Evolutionary conservation across 2,888 invertebrate genomes (phyloP).

Genomic region (Agriopis leucophaearia): DNA sequence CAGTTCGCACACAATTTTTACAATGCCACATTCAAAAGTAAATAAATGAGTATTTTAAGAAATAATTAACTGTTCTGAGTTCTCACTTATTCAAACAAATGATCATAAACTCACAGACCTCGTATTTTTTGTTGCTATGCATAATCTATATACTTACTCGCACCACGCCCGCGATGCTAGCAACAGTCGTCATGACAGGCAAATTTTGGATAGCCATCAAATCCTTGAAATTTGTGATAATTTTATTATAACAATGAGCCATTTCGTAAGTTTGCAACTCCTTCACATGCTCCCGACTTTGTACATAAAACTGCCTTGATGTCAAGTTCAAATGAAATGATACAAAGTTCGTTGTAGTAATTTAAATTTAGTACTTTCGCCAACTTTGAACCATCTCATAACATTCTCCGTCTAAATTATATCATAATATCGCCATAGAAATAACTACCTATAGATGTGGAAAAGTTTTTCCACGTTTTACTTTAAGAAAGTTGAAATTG

Average conservation of each 20-base stretch:
- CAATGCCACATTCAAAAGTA: neutral
- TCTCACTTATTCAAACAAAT: conserved; percentile 1
- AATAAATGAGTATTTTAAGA: neutral
- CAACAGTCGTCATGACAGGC: neutral
- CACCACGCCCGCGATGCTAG: neutral
- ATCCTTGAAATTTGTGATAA: neutral
- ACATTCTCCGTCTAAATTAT: neutral
- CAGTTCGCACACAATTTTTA: too few species aligned
- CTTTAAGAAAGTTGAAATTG: neutral
- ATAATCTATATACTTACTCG: neutral
- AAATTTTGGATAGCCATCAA: conserved; percentile 1
- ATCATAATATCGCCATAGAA: neutral
- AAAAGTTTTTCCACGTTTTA: conserved; percentile 3
- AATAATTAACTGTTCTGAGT: neutral
- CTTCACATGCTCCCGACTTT: conserved; percentile 4
- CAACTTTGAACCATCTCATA: neutral
- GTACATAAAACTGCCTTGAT: conserved; percentile 2
- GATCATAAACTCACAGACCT: neutral
- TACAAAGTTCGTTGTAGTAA: neutral
- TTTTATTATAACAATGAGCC: conserved; percentile 11
- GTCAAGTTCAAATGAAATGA: conserved; percentile 9
- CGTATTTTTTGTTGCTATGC: too few species aligned
- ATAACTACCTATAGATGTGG: neutral
- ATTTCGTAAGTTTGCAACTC: conserved; percentile 10
- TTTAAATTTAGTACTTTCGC: neutral